These are phyloP conservation scores for Xylocopa sonorina DNA, from an alignment of 1,140 invertebrate species.

Conservation along the genomic window DNA sequence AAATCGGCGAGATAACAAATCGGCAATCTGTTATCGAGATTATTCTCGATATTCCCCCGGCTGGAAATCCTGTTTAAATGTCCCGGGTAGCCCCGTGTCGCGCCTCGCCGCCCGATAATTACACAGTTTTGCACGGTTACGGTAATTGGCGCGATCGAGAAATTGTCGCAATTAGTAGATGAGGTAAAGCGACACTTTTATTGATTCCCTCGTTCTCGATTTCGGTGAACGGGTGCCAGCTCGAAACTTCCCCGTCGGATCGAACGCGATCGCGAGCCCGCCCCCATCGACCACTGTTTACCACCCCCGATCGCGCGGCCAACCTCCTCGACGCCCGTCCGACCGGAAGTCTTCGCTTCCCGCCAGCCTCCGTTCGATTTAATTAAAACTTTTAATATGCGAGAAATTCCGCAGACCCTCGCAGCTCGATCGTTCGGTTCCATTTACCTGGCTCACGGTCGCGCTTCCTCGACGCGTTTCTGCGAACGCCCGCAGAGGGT, in stretches of 20 bases:
- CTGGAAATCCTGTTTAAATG: conserved; percentile 56
- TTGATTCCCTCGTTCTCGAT: conserved; percentile 40
- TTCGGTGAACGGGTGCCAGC: not conserved
- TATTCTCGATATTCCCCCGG: conserved; percentile 60
- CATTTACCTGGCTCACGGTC: not conserved
- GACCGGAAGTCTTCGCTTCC: not conserved
- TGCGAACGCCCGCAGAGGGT: not conserved
- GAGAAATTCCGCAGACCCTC: not conserved
- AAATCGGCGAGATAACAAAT: conserved; percentile 63
- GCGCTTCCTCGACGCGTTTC: not conserved
- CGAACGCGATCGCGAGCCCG: not conserved
- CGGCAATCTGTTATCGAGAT: conserved; percentile 58
- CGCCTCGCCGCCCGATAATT: conserved; percentile 57
- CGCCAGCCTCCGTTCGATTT: not conserved
- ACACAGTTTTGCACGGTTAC: conserved; percentile 51
- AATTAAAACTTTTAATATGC: conserved; percentile 33
- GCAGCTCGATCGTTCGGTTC: not conserved
- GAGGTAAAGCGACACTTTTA: conserved; percentile 51
- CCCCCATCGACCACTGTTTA: not conserved
- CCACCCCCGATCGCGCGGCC: not conserved
- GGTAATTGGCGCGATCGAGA: conserved; percentile 60
- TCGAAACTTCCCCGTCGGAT: conserved; percentile 14
- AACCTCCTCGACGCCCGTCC: conserved; percentile 1
- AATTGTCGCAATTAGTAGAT: conserved; percentile 61
- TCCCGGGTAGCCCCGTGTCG: too few relatives aligned